Conservation (phyloP, 2,888 invertebrate species). For the Parasteatoda lunata region DNA sequence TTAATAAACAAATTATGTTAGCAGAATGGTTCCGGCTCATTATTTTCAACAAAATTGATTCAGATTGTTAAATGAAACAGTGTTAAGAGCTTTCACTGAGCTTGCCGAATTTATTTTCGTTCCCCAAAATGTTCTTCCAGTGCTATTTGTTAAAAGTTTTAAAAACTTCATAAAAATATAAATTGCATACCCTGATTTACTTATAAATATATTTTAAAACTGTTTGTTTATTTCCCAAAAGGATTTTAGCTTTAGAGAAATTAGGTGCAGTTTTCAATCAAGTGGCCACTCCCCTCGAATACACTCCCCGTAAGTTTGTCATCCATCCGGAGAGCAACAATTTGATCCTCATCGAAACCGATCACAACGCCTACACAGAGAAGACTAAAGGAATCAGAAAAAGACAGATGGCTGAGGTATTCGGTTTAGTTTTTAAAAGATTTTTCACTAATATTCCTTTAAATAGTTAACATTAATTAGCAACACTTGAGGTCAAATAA, state of each 20-base stretch:
- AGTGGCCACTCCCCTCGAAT: slow-evolving; percentile 86
- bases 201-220: background rate
- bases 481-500: no score
- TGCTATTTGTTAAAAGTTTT: no score
- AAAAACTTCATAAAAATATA: background rate
- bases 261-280: slow-evolving; percentile 99
- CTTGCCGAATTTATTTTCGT: no score
- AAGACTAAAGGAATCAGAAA: slow-evolving; percentile 94
- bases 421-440: no score
- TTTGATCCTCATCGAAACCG: slow-evolving; percentile 94
- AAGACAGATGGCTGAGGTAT: slow-evolving; percentile 93
- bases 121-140: no score
- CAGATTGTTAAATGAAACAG: no score
- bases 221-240: slow-evolving; percentile 66
- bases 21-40: no score
- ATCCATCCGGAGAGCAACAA: slow-evolving; percentile 93
- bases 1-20: no score
- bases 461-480: background rate
- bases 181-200: background rate
- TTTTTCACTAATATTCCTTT: no score
- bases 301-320: slow-evolving; percentile 95
- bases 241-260: slow-evolving; percentile 97
- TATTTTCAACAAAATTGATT: no score
- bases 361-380: slow-evolving; percentile 98
- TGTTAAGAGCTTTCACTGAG: no score